Conservation (phyloP, 53 echinoderm and acorn worm species). For the Mesocentrotus franciscanus region DNA sequence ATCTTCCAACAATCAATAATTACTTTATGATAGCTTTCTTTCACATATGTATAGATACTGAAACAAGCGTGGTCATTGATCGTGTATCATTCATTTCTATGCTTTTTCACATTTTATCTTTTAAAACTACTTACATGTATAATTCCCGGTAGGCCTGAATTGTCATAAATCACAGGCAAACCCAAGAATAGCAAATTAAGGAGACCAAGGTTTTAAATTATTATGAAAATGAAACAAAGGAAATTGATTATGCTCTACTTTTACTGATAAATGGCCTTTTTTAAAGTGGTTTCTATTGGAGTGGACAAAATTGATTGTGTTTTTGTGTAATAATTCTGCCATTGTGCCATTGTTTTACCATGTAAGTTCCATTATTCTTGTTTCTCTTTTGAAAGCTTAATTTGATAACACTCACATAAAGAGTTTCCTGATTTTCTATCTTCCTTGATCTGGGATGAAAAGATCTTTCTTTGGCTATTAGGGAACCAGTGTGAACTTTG, state of each 20-base stretch:
- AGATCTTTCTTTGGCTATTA: neutral
- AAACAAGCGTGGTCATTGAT: neutral
- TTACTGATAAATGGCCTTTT: conserved; percentile 65
- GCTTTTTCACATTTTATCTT: conserved; percentile 24
- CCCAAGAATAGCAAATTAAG: conserved; percentile 26
- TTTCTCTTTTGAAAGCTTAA: conserved; percentile 26
- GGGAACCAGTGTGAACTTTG: neutral
- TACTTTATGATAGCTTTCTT: conserved; percentile 32
- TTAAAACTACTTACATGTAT: conserved; percentile 24
- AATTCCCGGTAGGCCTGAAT: neutral
- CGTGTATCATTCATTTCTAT: neutral
- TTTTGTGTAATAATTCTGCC: conserved; percentile 32
- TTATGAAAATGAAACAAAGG: conserved; percentile 68
- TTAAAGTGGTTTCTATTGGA: conserved; percentile 64
- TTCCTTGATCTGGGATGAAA: neutral
- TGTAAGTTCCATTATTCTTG: neutral
- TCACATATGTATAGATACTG: conserved; percentile 21
- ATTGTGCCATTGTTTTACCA: conserved; percentile 37
- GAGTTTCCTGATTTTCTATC: neutral
- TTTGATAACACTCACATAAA: conserved; percentile 25
- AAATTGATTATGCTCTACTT: conserved; percentile 57
- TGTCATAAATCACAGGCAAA: conserved; percentile 55
- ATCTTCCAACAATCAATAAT: neutral
- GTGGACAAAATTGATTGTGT: conserved; percentile 52
- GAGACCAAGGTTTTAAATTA: conserved; percentile 36